Evolutionary conservation across 2,888 invertebrate species (phyloP).

Genomic region (Habrosyne pyritoides): DNA sequence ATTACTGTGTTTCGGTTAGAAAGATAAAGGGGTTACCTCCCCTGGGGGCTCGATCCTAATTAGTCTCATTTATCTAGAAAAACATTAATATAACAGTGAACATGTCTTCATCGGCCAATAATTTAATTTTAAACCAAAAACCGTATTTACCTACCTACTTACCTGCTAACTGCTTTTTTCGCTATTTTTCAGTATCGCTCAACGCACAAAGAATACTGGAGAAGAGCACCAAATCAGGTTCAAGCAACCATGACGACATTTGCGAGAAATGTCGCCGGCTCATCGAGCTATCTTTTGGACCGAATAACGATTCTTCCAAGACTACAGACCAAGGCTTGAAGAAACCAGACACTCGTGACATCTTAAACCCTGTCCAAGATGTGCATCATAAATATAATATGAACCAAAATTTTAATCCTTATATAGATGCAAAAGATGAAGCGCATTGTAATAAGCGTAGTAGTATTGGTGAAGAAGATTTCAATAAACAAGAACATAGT

Average conservation of each 20-base stretch:
- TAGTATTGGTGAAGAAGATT: not conserved
- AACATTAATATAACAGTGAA: no score
- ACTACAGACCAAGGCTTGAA: not conserved
- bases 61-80: no score
- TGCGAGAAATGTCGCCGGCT: constrained; percentile 7
- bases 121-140: no score
- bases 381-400: not conserved
- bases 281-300: constrained; percentile 2
- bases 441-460: not conserved
- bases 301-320: not conserved
- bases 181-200: constrained; percentile 52
- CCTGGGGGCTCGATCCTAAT: no score
- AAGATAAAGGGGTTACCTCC: no score
- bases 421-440: not conserved
- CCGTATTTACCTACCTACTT: no score
- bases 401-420: not conserved
- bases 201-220: constrained; percentile 26
- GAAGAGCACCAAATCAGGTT: constrained; percentile 32
- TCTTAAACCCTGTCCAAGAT: not conserved
- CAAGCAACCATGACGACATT: constrained; percentile 19
- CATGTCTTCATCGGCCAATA: no score
- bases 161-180: constrained; percentile 49
- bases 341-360: not conserved
- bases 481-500: not conserved
- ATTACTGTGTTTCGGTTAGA: no score